Evolutionary conservation across 2,113 vertebrate genomes (phyloP).

Genomic region (Stictonetta naevosa): DNA sequence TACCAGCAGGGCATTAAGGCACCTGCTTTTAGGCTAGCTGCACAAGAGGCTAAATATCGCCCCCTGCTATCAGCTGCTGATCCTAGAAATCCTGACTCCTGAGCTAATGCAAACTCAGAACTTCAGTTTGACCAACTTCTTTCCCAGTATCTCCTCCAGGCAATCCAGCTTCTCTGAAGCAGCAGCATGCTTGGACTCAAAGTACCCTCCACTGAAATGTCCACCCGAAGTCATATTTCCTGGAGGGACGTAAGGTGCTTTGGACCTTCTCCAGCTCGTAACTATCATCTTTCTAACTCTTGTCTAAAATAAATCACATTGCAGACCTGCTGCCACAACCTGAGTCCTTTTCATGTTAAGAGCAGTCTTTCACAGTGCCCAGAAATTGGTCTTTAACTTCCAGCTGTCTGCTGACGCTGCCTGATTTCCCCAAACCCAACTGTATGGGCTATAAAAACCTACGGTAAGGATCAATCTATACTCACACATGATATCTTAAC

Average conservation of each 20-base stretch:
- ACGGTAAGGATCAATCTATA: not conserved
- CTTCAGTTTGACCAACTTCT: not conserved
- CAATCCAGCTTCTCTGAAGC: not conserved
- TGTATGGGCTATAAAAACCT: not conserved
- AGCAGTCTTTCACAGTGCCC: not conserved
- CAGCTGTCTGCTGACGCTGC: not conserved
- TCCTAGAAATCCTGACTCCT: not conserved
- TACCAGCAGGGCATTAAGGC: not conserved
- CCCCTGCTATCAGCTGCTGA: not conserved
- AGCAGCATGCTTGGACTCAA: not conserved
- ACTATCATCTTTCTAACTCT: not conserved
- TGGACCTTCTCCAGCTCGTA: not conserved
- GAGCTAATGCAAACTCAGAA: not conserved
- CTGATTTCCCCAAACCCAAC: not conserved
- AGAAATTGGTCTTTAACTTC: not conserved
- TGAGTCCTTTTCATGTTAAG: not conserved
- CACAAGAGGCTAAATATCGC: not conserved
- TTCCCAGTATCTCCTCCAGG: not conserved
- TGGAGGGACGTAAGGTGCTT: not conserved
- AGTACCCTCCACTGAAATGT: not conserved
- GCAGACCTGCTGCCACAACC: not conserved
- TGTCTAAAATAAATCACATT: not conserved
- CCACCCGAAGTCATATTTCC: not conserved
- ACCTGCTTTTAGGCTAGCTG: not conserved
- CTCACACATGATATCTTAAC: not conserved